Evolutionary conservation across 2,113 vertebrate species (phyloP).

Genomic region (Rana temporaria): DNA sequence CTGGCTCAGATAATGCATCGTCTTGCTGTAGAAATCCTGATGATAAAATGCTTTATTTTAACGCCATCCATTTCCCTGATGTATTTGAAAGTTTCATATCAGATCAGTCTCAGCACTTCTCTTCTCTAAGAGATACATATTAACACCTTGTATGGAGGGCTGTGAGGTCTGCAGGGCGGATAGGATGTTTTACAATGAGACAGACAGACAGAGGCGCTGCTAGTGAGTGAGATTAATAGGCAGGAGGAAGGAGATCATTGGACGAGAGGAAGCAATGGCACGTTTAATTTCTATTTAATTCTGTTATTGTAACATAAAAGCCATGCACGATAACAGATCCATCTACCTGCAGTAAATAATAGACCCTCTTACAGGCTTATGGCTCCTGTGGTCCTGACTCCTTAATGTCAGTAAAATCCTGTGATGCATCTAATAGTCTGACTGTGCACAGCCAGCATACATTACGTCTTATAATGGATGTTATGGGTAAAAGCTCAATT

Average conservation of each 20-base stretch:
- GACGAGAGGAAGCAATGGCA: conserved; percentile 48
- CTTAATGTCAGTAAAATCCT: conserved; percentile 49
- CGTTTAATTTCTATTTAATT: conserved; percentile 45
- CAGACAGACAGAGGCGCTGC: background rate
- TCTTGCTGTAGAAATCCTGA: background rate
- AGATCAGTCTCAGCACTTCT: conserved; percentile 1
- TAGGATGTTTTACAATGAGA: conserved; percentile 4
- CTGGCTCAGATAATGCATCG: background rate
- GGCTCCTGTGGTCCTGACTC: conserved; percentile 36
- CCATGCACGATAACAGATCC: conserved; percentile 40
- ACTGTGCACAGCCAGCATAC: conserved; percentile 48
- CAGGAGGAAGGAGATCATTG: conserved; percentile 24
- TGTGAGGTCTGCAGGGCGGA: background rate
- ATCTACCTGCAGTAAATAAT: conserved; percentile 51
- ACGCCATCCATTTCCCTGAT: background rate
- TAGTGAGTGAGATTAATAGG: conserved; percentile 25
- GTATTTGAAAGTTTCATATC: conserved; percentile 15
- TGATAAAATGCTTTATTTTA: background rate
- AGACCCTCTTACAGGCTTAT: conserved; percentile 42
- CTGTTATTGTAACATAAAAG: conserved; percentile 52
- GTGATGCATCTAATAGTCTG: conserved; percentile 48
- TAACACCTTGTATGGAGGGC: conserved; percentile 11
- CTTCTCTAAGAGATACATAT: background rate
- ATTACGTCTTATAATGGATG: conserved; percentile 30
- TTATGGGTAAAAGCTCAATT: conserved; percentile 39